Evolutionary conservation across 2,888 invertebrate genomes (phyloP).

Genomic region (Parnassius glacialis): DNA sequence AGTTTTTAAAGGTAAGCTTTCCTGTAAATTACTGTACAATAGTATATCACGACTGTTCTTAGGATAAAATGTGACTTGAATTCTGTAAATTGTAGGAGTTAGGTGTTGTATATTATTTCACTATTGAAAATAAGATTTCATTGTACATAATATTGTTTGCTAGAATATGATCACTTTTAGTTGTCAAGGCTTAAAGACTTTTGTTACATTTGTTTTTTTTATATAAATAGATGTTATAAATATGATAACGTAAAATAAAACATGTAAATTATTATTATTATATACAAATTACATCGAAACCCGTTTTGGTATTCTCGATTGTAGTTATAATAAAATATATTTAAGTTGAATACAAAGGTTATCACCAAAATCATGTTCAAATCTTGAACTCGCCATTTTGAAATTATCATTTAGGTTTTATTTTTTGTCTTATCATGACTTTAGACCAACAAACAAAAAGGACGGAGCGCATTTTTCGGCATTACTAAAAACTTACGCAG

Average conservation of each 20-base stretch:
- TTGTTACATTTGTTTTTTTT: conserved; percentile 33
- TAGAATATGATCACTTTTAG: conserved; percentile 39
- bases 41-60: conserved; percentile 69
- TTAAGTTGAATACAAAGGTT: conserved; percentile 12
- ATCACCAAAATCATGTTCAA: conserved; percentile 9
- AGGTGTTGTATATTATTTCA: conserved; percentile 65
- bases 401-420: conserved; percentile 4
- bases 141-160: conserved; percentile 60
- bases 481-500: too few relatives aligned
- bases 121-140: conserved; percentile 66
- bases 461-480: neutral
- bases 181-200: conserved; percentile 44
- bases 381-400: conserved; percentile 13
- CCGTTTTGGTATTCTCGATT: conserved; percentile 16
- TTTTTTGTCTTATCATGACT: conserved; percentile 4
- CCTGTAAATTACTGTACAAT: conserved; percentile 78
- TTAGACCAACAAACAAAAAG: too few relatives aligned
- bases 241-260: conserved; percentile 28
- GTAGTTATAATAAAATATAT: conserved; percentile 9
- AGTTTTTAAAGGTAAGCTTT: conserved; percentile 58
- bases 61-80: conserved; percentile 51
- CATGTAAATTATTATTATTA: conserved; percentile 29
- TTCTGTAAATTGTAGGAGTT: conserved; percentile 56
- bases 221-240: conserved; percentile 18
- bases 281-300: conserved; percentile 28